phyloP scores from a whole-genome alignment of 2,113 vertebrate genomes.

The Serilophus lunatus region DNA sequence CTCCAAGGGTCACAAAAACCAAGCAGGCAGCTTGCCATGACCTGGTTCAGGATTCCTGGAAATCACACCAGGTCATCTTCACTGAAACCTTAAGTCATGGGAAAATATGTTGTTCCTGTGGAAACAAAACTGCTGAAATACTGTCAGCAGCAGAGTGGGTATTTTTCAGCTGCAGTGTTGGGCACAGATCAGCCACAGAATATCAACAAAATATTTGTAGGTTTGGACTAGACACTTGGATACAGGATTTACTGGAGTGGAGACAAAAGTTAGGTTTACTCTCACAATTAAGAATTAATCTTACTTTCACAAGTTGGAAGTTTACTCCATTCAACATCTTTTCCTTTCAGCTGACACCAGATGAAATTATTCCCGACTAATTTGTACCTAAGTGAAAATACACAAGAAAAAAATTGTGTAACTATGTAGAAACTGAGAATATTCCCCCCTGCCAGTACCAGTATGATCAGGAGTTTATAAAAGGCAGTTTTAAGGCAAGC shows the following conservation, averaged over 20 bases:
- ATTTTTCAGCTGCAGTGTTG: background rate
- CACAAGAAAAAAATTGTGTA: background rate
- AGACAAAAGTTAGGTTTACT: background rate
- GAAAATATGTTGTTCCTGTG: background rate
- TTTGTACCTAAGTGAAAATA: constrained; percentile 15
- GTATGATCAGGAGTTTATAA: accelerated
- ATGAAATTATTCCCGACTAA: background rate
- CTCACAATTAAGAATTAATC: background rate
- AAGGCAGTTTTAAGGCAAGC: background rate
- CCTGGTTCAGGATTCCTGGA: background rate
- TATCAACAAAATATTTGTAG: accelerated
- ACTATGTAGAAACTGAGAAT: accelerated
- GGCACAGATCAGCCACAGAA: background rate
- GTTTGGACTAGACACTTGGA: accelerated
- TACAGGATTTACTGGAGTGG: background rate
- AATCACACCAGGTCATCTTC: background rate
- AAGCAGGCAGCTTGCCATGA: background rate
- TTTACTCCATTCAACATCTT: background rate
- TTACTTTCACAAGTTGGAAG: constrained; percentile 46
- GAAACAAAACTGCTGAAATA: background rate
- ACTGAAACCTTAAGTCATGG: background rate
- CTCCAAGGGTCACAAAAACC: background rate
- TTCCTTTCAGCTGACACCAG: background rate
- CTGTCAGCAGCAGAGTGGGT: background rate
- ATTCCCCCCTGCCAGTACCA: accelerated